These are phyloP conservation scores for Saccopteryx bilineata DNA, from an alignment of 2,113 vertebrate genomes.

Conservation along the genomic window DNA sequence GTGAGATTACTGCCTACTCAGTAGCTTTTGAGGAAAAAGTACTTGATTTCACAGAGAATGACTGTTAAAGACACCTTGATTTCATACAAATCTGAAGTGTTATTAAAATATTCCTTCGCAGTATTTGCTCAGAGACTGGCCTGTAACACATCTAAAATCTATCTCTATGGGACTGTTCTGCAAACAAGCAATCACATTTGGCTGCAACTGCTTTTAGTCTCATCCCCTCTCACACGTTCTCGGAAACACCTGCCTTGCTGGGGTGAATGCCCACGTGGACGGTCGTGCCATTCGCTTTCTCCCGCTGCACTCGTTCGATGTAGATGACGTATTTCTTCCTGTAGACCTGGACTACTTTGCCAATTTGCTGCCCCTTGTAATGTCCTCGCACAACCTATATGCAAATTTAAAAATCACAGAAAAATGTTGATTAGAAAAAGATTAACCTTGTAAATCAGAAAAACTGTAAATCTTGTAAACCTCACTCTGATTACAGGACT, in stretches of 20 bases:
- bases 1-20: neutral
- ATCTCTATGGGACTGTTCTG: too few relatives aligned
- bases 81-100: neutral
- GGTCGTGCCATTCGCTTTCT: constrained; percentile 99
- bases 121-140: neutral
- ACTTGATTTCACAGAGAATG: neutral
- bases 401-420: neutral
- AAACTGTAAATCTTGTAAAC: neutral
- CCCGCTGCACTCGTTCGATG: constrained; percentile 98
- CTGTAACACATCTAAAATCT: neutral
- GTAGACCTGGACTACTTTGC: constrained; percentile 99
- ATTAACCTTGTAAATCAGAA: neutral
- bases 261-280: constrained; percentile 99
- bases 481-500: neutral
- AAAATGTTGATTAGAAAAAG: neutral
- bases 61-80: neutral
- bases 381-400: constrained; percentile 97
- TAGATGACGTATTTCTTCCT: constrained; percentile 99
- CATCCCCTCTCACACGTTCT: too few relatives aligned
- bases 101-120: neutral
- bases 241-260: constrained; percentile 93
- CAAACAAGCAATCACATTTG: neutral
- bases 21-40: neutral
- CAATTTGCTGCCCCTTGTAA: constrained; percentile 99
- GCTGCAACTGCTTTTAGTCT: accelerated